Percentiles rank a stretch among this genome's conserved stretches.
Evolutionary conservation across 2,888 invertebrate genomes (phyloP).

Genomic region (Perizoma affinitatum): DNA sequence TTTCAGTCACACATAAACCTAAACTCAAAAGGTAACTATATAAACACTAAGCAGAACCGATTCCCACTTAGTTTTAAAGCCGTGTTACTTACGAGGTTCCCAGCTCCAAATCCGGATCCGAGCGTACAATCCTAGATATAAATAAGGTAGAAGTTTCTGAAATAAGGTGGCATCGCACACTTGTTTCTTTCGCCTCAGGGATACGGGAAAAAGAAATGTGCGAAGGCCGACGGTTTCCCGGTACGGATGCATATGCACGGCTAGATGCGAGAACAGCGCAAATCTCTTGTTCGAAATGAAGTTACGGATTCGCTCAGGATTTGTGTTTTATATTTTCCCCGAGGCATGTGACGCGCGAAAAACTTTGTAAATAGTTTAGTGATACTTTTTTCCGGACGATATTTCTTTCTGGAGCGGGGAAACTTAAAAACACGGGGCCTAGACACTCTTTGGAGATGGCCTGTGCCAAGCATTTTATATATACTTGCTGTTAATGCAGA

Average conservation of each 20-base stretch:
- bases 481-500: too few species aligned
- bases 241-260: conserved; percentile 69
- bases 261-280: conserved; percentile 48
- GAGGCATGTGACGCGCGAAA: conserved; percentile 63
- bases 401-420: conserved; percentile 36
- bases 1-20: conserved; percentile 29
- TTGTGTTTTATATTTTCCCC: conserved; percentile 72
- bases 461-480: too few species aligned
- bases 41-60: conserved; percentile 45
- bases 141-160: conserved; percentile 60
- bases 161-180: conserved; percentile 72
- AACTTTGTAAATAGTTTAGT: conserved; percentile 63
- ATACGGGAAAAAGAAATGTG: conserved; percentile 63
- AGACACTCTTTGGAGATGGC: too few species aligned
- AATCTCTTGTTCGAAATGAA: conserved; percentile 75
- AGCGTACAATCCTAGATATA: conserved; percentile 71
- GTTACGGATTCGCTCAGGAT: conserved; percentile 73
- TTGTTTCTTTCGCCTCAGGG: conserved; percentile 69
- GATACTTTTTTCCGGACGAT: conserved; percentile 50
- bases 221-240: conserved; percentile 54
- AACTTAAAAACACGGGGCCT: too few species aligned
- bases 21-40: conserved; percentile 33
- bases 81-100: conserved; percentile 57
- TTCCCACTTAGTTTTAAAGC: conserved; percentile 48
- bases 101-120: conserved; percentile 67